Base-by-base conservation (phyloP, 2,797 vertebrate species). In the Orientallactaga sibirica region DNA sequence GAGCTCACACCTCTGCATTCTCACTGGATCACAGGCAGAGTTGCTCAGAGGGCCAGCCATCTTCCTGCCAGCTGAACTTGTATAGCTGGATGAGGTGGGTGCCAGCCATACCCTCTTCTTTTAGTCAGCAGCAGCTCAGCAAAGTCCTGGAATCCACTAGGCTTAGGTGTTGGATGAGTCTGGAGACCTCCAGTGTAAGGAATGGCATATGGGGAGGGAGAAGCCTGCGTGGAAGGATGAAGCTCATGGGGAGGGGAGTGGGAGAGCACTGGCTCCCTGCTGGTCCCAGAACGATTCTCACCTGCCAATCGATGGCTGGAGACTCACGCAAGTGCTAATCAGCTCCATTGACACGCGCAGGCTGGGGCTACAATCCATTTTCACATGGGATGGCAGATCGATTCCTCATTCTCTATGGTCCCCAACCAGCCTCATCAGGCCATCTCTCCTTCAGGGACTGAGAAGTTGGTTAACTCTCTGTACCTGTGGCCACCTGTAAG, bases 331-430 rank as follows among this genome's bases (percentile, higher is more conserved):
- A 66, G 97, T 48, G 90, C 97, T 97, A 98, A 98, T 98, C 96
- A 97, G 97, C 94, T 95, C 96, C 96, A 93, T 86, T 97, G 98
- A 96, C 96, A 94, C 48, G 58, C 22, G 4, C 95, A 94, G 95
- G 67, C 91, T 86, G 92, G 91, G 96, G 97, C 94, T 94, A 78
- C 95, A 98, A 91, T 97, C 97, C 97, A 98, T 98, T 98, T 98
- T 97, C 98, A 98, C 98, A 97, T 98, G 92, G 95, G 96, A 95
- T 92, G 95, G 95, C 88, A 58, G 78, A 92, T 96, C 97, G 97
- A 97, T 97, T 97, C 94, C 96, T 97, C 11, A 20, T 94, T 98
- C 97, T 97, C 88, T 95, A 48, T 48, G 95, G 86, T 94, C 68
- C 37, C 37, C 73, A 80, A 78, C 48, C 74, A 93, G 88, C 43